Percentiles rank a stretch among this genome's conserved stretches.
These are phyloP conservation scores for Lethrus apterus DNA, from an alignment of 1,140 invertebrate genomes.

Conservation along the genomic window DNA sequence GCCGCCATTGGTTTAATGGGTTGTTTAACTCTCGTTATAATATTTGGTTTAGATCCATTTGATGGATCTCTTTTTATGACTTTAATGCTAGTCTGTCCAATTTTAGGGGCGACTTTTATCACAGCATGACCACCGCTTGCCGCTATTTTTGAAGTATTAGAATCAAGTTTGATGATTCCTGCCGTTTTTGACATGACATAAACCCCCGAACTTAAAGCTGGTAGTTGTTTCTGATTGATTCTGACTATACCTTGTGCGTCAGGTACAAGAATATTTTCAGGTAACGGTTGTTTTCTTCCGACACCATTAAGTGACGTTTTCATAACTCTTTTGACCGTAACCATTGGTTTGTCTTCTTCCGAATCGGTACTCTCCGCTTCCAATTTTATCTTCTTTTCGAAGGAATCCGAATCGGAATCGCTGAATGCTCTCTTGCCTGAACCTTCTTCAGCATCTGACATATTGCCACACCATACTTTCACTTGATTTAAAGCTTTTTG, in stretches of 20 bases:
- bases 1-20: conserved; percentile 5
- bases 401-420: conserved; percentile 43
- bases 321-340: conserved; percentile 14
- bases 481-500: conserved; percentile 74
- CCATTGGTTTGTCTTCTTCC: conserved; percentile 24
- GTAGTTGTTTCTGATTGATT: conserved; percentile 65
- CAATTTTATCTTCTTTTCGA: conserved; percentile 46
- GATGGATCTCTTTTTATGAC: conserved; percentile 26
- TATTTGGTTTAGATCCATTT: conserved; percentile 3
- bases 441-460: conserved; percentile 50
- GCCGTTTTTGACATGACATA: conserved; percentile 70
- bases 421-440: conserved; percentile 26
- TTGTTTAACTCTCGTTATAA: conserved; percentile 4
- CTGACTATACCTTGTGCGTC: conserved; percentile 66
- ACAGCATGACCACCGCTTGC: conserved; percentile 33
- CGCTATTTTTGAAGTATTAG: conserved; percentile 31
- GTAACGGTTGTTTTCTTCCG: conserved; percentile 24
- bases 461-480: conserved; percentile 71
- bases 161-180: conserved; percentile 59
- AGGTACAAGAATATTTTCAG: conserved; percentile 37
- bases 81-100: conserved; percentile 38
- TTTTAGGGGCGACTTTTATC: conserved; percentile 38
- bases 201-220: conserved; percentile 57
- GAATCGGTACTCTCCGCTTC: conserved; percentile 40
- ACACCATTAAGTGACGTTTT: conserved; percentile 19